Percentiles rank a stretch among this genome's conserved stretches.
Conservation (phyloP, 2,113 vertebrate genomes). For the Tiliqua scincoides region DNA sequence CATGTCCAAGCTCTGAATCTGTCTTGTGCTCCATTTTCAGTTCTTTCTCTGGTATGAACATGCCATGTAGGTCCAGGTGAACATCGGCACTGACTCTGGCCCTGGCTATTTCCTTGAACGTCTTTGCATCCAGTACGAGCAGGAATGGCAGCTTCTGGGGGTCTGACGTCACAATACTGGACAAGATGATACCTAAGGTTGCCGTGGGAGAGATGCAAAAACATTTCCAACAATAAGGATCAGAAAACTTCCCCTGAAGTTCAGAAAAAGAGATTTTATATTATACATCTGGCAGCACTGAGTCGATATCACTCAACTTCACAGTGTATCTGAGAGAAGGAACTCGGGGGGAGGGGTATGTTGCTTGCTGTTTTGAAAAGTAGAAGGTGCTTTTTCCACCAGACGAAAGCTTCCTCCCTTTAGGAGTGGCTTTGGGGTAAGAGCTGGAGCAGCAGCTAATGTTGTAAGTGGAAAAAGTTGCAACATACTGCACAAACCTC, state of each 20-base stretch:
- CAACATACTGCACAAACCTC: no score
- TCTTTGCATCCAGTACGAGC: slow-evolving; percentile 87
- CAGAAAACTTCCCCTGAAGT: not conserved
- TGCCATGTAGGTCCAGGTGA: slow-evolving; percentile 88
- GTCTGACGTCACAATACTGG: slow-evolving; percentile 76
- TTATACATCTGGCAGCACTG: no score
- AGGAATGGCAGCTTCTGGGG: slow-evolving; percentile 82
- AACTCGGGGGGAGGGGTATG: no score
- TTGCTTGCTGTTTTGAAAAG: no score
- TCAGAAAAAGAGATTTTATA: not conserved
- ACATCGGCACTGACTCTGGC: slow-evolving; percentile 78
- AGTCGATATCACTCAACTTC: no score
- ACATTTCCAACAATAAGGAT: not conserved
- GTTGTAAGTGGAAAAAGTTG: no score
- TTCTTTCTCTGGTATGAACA: slow-evolving; percentile 81
- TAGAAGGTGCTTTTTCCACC: no score
- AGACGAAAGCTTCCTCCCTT: no score
- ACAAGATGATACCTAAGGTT: slow-evolving; percentile 84
- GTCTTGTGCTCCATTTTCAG: slow-evolving; percentile 20
- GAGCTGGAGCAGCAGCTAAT: no score
- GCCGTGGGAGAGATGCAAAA: slow-evolving; percentile 15
- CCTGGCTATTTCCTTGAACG: slow-evolving; percentile 86
- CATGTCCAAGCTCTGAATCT: slow-evolving; percentile 22
- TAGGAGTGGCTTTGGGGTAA: no score
- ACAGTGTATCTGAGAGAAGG: no score